phyloP scores from a whole-genome alignment of 2,888 invertebrate genomes.

The Macroteleia sp. region DNA sequence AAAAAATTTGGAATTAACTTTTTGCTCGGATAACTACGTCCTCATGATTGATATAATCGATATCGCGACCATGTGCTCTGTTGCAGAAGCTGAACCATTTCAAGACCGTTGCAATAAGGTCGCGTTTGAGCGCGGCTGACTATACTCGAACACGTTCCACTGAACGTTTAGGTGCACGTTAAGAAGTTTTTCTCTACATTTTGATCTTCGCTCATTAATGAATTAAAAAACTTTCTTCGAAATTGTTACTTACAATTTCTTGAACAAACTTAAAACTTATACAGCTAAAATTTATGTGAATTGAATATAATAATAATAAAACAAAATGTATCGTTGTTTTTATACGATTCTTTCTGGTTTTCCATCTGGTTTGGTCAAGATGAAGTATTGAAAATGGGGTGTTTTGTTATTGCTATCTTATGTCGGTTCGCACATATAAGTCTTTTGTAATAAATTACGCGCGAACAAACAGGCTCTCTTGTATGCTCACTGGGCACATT shows the following conservation, averaged over 20 bases:
- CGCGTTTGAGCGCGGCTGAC: conserved; percentile 32
- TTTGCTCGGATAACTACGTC: conserved; percentile 30
- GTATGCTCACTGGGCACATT: conserved; percentile 19
- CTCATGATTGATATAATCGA: conserved; percentile 47
- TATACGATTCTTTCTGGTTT: too few species aligned
- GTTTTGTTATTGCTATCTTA: conserved; percentile 32
- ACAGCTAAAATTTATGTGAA: too few species aligned
- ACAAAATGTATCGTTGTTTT: too few species aligned
- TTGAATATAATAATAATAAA: too few species aligned
- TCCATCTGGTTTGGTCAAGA: not conserved
- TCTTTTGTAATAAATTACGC: conserved; percentile 49
- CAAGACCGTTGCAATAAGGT: conserved; percentile 30
- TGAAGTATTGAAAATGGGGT: not conserved
- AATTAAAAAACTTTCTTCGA: not conserved
- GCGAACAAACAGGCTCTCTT: conserved; percentile 24
- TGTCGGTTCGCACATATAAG: conserved; percentile 19
- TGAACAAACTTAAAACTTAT: too few species aligned
- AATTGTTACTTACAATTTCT: not conserved
- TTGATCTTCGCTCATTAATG: not conserved
- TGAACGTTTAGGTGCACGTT: conserved; percentile 14
- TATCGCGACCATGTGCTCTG: conserved; percentile 33
- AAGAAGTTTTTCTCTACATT: not conserved
- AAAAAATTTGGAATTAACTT: conserved; percentile 44
- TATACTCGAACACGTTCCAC: conserved; percentile 37
- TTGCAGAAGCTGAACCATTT: conserved; percentile 18